phyloP scores from a whole-genome alignment of 2,888 invertebrate genomes.

The Neoitamus cyanurus region DNA sequence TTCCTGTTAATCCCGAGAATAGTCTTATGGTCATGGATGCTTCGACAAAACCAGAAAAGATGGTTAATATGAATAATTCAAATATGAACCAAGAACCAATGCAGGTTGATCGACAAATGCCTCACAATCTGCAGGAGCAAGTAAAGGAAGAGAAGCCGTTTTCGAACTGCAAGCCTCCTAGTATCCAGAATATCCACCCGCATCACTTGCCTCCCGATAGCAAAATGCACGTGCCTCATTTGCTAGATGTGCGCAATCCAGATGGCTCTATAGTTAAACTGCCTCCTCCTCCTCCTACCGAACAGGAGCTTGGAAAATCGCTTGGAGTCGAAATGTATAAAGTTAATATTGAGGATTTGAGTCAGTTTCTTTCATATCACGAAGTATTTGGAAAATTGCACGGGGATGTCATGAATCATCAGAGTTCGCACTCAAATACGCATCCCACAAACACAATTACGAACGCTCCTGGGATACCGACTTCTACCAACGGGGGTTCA shows the following conservation, averaged over 20 bases:
- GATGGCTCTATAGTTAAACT: slow-evolving; percentile 82
- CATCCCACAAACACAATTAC: slow-evolving; percentile 55
- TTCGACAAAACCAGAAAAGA: slow-evolving; percentile 36
- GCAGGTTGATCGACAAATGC: slow-evolving; percentile 31
- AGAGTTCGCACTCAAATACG: slow-evolving; percentile 66
- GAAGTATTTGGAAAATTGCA: slow-evolving; percentile 82
- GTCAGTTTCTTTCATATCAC: slow-evolving; percentile 85
- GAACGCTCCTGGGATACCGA: slow-evolving; percentile 51
- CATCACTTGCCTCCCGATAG: slow-evolving; percentile 49
- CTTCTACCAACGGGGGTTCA: slow-evolving; percentile 52
- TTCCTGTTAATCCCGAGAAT: slow-evolving; percentile 52
- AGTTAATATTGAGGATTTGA: slow-evolving; percentile 85
- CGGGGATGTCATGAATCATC: slow-evolving; percentile 64
- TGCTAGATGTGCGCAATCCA: slow-evolving; percentile 73
- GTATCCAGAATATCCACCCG: slow-evolving; percentile 47
- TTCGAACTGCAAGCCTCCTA: slow-evolving; percentile 48
- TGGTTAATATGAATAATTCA: slow-evolving; percentile 56
- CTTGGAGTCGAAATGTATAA: slow-evolving; percentile 78
- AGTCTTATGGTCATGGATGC: slow-evolving; percentile 51
- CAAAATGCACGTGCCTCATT: slow-evolving; percentile 52
- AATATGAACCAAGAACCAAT: slow-evolving; percentile 56
- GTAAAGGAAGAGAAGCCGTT: slow-evolving; percentile 52
- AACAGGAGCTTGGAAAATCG: slow-evolving; percentile 68
- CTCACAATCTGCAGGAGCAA: slow-evolving; percentile 33
- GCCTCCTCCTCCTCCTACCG: slow-evolving; percentile 60